These are phyloP conservation scores for Biston stratarius DNA, from an alignment of 2,888 invertebrate genomes.

Conservation along the genomic window DNA sequence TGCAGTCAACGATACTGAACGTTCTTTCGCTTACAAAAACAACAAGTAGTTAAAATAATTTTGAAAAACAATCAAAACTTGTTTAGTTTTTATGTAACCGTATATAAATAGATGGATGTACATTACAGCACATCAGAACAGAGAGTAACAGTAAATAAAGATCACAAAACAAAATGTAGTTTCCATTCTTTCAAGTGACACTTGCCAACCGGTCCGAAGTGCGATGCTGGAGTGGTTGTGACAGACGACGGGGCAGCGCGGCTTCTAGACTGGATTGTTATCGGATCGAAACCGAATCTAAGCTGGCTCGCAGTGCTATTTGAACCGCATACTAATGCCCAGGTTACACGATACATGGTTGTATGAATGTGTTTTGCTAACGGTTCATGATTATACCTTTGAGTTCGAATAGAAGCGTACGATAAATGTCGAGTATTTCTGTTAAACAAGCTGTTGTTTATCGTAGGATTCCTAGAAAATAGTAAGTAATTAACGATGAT, in stretches of 20 bases:
- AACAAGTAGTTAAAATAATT: too few species aligned
- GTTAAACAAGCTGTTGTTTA: not conserved
- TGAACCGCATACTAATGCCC: not conserved
- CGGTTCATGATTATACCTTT: not conserved
- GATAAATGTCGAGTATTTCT: not conserved
- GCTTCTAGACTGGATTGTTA: slow-evolving; percentile 57
- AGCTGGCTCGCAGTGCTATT: slow-evolving; percentile 23
- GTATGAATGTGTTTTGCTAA: not conserved
- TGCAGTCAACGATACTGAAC: too few species aligned
- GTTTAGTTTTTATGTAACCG: too few species aligned
- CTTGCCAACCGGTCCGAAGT: slow-evolving; percentile 24
- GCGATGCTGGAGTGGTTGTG: slow-evolving; percentile 35
- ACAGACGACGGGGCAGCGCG: slow-evolving; percentile 35
- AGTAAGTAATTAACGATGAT: not conserved
- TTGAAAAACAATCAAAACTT: too few species aligned
- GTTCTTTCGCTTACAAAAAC: too few species aligned
- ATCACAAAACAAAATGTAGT: slow-evolving; percentile 34
- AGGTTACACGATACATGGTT: not conserved
- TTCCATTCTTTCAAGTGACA: slow-evolving; percentile 42
- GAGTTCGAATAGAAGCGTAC: not conserved
- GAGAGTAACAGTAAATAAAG: slow-evolving; percentile 10
- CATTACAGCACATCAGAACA: not conserved
- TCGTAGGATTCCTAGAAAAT: not conserved
- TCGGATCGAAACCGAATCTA: slow-evolving; percentile 52
- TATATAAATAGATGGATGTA: too few species aligned